Evolutionary conservation across 2,113 vertebrate species (phyloP).

Genomic region (Pogona vitticeps): DNA sequence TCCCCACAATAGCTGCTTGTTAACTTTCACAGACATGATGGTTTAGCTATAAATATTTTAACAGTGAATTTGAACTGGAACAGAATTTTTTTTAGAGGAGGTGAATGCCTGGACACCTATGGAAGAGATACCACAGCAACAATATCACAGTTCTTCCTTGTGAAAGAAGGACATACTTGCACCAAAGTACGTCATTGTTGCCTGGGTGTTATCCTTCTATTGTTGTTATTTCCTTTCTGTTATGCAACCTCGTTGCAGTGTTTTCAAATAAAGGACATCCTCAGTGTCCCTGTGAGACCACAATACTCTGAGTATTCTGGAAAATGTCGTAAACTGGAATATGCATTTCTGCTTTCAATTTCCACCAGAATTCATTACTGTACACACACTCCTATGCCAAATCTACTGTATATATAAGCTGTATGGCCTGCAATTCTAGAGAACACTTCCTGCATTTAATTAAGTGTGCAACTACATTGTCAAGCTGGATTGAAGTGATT

Average conservation of each 20-base stretch:
- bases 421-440: too few species aligned
- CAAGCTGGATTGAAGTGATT: too few species aligned
- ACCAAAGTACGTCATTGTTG: neutral
- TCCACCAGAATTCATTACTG: too few species aligned
- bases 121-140: neutral
- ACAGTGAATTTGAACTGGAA: neutral
- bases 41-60: conserved; percentile 15
- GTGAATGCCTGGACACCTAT: neutral
- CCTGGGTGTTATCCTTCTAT: neutral
- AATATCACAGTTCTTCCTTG: neutral
- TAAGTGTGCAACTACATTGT: too few species aligned
- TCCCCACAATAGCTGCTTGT: conserved; percentile 42
- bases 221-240: neutral
- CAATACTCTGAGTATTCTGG: too few species aligned
- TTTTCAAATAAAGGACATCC: neutral
- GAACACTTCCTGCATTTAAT: too few species aligned
- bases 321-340: too few species aligned
- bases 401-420: too few species aligned
- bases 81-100: neutral
- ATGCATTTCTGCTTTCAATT: too few species aligned
- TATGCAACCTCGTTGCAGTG: neutral
- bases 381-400: too few species aligned
- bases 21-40: conserved; percentile 39
- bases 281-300: neutral
- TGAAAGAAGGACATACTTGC: too few species aligned